These are phyloP conservation scores for Phyllostomus hastatus DNA, from an alignment of 2,113 vertebrate species.

Conservation along the genomic window DNA sequence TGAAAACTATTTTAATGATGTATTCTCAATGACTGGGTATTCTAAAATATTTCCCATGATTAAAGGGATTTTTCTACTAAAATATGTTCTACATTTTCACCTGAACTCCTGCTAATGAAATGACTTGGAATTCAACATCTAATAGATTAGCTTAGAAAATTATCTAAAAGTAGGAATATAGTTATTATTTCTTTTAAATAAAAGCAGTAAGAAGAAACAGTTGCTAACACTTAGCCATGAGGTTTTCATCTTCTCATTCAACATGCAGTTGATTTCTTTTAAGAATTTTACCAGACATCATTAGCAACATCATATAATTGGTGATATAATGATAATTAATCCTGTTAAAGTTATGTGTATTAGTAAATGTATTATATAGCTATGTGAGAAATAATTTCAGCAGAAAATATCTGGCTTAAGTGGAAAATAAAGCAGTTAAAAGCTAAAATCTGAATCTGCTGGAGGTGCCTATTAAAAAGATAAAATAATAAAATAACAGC, in stretches of 20 bases:
- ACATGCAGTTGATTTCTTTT: background rate
- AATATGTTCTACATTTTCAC: background rate
- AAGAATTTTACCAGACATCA: background rate
- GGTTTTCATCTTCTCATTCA: background rate
- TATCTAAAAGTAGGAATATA: background rate
- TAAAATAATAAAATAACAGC: background rate
- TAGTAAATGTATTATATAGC: background rate
- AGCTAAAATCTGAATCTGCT: background rate
- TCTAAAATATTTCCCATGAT: background rate
- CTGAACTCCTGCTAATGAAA: background rate
- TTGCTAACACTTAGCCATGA: background rate
- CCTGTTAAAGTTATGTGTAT: background rate
- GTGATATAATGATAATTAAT: constrained; percentile 3
- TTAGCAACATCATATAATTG: background rate
- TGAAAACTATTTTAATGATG: background rate
- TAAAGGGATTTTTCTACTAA: background rate
- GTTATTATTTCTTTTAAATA: background rate
- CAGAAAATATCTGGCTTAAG: background rate
- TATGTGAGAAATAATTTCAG: constrained; percentile 23
- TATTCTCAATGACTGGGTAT: background rate
- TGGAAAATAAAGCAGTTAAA: background rate
- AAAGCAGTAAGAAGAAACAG: background rate
- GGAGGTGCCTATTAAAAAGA: background rate
- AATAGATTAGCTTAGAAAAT: background rate
- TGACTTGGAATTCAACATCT: background rate